Percentiles rank a stretch among this genome's conserved stretches.
Conservation (phyloP, 2,888 invertebrate species). For the Chymomyza amoena region DNA sequence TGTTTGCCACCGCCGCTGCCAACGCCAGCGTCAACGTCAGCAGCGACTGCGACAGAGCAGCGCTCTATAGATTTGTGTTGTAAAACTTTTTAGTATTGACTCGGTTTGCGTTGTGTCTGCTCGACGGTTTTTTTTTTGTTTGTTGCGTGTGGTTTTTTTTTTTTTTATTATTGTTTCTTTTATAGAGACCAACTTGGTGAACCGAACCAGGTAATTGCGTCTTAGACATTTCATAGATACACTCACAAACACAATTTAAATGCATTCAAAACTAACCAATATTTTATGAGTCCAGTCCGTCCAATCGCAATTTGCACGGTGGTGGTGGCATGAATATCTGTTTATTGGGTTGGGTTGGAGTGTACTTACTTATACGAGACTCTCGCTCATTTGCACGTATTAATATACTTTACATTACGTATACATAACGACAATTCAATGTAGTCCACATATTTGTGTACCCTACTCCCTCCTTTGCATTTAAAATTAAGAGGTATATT, state of each 20-base stretch:
- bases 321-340: neutral
- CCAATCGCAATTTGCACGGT: neutral
- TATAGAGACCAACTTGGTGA: neutral
- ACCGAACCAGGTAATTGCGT: neutral
- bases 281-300: neutral
- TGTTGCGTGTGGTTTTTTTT: slow-evolving; percentile 3
- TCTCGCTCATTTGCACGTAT: no score
- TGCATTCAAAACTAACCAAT: neutral
- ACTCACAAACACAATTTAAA: neutral
- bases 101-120: slow-evolving; percentile 48
- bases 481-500: no score
- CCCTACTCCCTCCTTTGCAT: no score
- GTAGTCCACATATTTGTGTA: no score
- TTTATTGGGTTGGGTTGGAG: neutral
- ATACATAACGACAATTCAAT: no score
- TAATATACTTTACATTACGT: no score
- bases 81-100: slow-evolving; percentile 48
- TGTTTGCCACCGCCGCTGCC: slow-evolving; percentile 15
- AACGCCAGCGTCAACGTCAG: slow-evolving; percentile 30
- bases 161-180: slow-evolving; percentile 13
- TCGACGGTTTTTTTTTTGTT: slow-evolving; percentile 24
- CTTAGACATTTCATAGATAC: neutral
- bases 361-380: neutral
- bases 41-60: slow-evolving; percentile 16
- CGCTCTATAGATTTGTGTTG: neutral